A percentile compares a stretch with the other conserved stretches of the same genome.
Conservation (phyloP, 2,113 vertebrate genomes). For the Gila orcuttii region DNA sequence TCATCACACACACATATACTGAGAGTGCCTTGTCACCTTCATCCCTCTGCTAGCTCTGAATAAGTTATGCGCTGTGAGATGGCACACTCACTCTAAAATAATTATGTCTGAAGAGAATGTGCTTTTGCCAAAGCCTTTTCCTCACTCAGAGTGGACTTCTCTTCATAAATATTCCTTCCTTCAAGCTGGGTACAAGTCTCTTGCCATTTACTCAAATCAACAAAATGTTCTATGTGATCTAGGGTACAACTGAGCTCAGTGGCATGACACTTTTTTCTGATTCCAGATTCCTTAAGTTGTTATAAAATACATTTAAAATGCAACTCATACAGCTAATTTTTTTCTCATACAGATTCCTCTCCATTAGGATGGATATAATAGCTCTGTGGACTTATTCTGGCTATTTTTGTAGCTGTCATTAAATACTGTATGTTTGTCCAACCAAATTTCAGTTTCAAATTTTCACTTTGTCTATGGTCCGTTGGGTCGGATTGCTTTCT, state of each 20-base stretch:
- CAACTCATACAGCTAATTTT: neutral
- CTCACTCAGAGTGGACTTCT: neutral
- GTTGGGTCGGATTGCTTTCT: too few species aligned
- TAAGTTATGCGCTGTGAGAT: conserved; percentile 42
- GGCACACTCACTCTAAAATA: conserved; percentile 35
- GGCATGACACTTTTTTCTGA: neutral
- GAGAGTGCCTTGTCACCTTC: conserved; percentile 18
- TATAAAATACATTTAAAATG: neutral
- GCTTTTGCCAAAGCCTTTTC: conserved; percentile 14
- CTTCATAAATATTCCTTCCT: conserved; percentile 39
- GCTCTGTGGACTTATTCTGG: neutral
- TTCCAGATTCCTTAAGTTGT: neutral
- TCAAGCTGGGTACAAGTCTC: conserved; percentile 7
- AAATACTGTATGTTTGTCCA: too few species aligned
- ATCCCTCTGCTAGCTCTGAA: conserved; percentile 38
- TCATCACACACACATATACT: conserved; percentile 2
- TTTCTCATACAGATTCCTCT: too few species aligned
- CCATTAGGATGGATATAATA: too few species aligned
- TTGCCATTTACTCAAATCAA: conserved; percentile 8
- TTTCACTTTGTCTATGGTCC: too few species aligned
- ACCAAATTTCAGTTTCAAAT: too few species aligned
- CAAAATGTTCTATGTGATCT: neutral
- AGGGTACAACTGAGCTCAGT: neutral
- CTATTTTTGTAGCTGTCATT: too few species aligned
- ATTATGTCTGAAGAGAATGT: conserved; percentile 49